Conservation (phyloP, 2,113 vertebrate species). For the Brachionichthys hirsutus region DNA sequence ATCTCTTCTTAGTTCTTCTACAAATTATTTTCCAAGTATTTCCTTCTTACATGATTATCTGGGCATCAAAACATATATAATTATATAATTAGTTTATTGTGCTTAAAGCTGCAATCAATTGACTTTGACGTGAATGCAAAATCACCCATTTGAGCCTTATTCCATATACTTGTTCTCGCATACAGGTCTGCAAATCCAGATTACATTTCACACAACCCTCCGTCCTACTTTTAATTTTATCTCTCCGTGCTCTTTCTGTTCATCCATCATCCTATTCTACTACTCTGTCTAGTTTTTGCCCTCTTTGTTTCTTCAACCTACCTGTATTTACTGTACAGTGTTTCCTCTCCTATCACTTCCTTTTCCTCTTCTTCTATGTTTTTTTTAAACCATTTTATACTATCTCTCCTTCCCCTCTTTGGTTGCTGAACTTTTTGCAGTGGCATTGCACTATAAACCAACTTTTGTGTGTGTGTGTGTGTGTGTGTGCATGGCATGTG, state of each 20-base stretch:
- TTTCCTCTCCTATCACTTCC: slow-evolving; percentile 58
- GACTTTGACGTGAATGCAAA: too few relatives aligned
- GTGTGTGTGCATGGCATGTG: slow-evolving; percentile 16
- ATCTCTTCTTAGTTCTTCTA: slow-evolving; percentile 8
- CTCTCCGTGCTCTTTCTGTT: neutral
- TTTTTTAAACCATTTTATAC: too few relatives aligned
- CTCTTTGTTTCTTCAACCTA: slow-evolving; percentile 26
- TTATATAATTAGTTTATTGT: neutral
- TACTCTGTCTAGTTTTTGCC: neutral
- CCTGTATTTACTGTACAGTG: slow-evolving; percentile 36
- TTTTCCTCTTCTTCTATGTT: neutral
- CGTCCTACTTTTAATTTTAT: slow-evolving; percentile 20
- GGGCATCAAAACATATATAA: neutral
- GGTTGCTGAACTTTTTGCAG: neutral
- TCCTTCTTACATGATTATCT: slow-evolving; percentile 2
- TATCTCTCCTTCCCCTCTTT: neutral
- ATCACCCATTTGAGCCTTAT: too few relatives aligned
- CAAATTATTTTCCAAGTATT: neutral
- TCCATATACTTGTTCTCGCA: slow-evolving; percentile 10
- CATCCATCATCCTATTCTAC: slow-evolving; percentile 11
- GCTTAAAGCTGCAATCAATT: too few relatives aligned
- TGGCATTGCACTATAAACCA: too few relatives aligned
- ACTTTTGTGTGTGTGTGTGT: neutral
- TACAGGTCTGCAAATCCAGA: slow-evolving; percentile 14
- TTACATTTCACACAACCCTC: slow-evolving; percentile 10